Conservation (phyloP, 1,140 invertebrate genomes). For the Cyclina sinensis region DNA sequence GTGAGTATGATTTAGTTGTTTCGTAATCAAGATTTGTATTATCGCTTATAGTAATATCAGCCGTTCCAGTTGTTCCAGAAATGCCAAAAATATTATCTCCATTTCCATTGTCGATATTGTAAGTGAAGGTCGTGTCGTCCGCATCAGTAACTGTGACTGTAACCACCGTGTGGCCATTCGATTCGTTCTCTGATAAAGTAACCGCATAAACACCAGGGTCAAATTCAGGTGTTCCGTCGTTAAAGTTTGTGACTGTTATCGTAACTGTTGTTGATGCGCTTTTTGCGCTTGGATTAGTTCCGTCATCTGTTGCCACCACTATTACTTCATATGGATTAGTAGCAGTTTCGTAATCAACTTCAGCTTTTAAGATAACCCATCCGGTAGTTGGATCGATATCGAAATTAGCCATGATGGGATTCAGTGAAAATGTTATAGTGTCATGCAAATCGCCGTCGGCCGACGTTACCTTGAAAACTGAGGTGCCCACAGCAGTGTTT, state of each 20-base stretch:
- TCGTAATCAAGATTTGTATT: slow-evolving; percentile 95
- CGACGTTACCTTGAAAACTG: slow-evolving; percentile 66
- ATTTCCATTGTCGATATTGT: slow-evolving; percentile 68
- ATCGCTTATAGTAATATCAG: slow-evolving; percentile 66
- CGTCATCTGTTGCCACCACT: slow-evolving; percentile 71
- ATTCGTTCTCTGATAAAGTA: slow-evolving; percentile 68
- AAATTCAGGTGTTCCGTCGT: slow-evolving; percentile 76
- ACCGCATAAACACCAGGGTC: slow-evolving; percentile 60
- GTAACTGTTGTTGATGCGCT: slow-evolving; percentile 69
- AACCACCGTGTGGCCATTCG: slow-evolving; percentile 39
- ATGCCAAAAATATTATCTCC: slow-evolving; percentile 66
- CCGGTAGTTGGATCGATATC: slow-evolving; percentile 72
- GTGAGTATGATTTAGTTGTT: slow-evolving; percentile 70
- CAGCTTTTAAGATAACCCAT: slow-evolving; percentile 45
- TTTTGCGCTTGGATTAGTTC: slow-evolving; percentile 55
- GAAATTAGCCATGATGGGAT: slow-evolving; percentile 68
- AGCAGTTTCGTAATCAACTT: slow-evolving; percentile 72
- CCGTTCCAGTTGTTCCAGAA: slow-evolving; percentile 43
- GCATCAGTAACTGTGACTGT: slow-evolving; percentile 73
- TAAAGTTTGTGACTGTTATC: slow-evolving; percentile 74
- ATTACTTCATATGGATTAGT: slow-evolving; percentile 66
- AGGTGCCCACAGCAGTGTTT: slow-evolving; percentile 64
- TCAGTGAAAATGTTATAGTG: slow-evolving; percentile 67
- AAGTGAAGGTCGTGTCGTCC: slow-evolving; percentile 69
- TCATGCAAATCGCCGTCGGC: slow-evolving; percentile 67